Conservation (phyloP, 1,140 invertebrate genomes). For the Geopemphigus sp. region DNA sequence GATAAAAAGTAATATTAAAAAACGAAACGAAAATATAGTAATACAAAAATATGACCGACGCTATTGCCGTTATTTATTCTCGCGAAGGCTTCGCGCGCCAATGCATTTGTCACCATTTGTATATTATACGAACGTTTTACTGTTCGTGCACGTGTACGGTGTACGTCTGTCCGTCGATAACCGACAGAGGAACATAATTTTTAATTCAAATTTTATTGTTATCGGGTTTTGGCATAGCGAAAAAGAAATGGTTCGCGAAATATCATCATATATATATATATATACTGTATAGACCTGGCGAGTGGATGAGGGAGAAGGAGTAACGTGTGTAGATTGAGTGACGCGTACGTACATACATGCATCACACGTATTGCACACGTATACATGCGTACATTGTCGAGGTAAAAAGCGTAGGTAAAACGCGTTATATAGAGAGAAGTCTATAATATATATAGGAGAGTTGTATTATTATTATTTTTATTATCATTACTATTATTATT, state of each 20-base stretch:
- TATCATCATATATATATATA: too few relatives aligned
- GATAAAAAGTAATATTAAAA: not conserved
- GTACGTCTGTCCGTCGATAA: not conserved
- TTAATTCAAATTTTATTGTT: not conserved
- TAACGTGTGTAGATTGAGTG: too few relatives aligned
- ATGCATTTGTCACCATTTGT: not conserved
- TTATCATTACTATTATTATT: not conserved
- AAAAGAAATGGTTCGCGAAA: too few relatives aligned
- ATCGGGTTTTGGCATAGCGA: not conserved
- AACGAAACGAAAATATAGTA: not conserved
- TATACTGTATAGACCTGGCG: too few relatives aligned
- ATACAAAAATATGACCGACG: not conserved
- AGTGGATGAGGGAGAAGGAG: too few relatives aligned
- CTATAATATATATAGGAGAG: too few relatives aligned
- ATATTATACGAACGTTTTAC: too few relatives aligned
- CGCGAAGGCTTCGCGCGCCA: conserved; percentile 3
- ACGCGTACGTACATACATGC: not conserved
- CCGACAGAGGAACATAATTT: not conserved
- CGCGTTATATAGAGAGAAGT: not conserved
- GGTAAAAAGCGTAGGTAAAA: too few relatives aligned
- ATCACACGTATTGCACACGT: not conserved
- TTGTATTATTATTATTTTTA: not conserved
- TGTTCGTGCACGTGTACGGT: not conserved
- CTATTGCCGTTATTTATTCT: not conserved
- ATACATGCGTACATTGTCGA: not conserved